A percentile compares a stretch with the other conserved stretches of the same genome.
Conservation (phyloP, 1,140 invertebrate genomes). For the Reticulitermes speratus region DNA sequence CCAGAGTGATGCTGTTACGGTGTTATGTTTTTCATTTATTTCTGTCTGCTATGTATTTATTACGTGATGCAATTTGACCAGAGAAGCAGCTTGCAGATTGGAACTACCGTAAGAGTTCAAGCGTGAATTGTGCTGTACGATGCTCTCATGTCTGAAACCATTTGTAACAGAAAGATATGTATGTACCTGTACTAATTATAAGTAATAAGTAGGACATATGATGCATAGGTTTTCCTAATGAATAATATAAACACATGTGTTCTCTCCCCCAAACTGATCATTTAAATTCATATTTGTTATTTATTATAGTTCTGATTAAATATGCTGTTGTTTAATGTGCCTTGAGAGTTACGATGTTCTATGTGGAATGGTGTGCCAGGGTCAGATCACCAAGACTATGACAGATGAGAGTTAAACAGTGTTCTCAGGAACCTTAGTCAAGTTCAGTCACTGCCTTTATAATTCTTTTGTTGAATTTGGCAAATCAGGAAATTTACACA, state of each 20-base stretch:
- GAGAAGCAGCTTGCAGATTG: not conserved
- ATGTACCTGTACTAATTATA: conserved; percentile 13
- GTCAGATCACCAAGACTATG: not conserved
- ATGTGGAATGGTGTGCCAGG: not conserved
- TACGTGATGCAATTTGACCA: no score
- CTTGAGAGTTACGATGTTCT: not conserved
- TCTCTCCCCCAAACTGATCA: not conserved
- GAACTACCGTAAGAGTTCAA: not conserved
- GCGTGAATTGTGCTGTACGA: not conserved
- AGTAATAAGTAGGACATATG: not conserved
- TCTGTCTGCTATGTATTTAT: no score
- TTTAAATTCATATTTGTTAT: not conserved
- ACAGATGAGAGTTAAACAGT: not conserved
- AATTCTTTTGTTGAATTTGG: conserved; percentile 4
- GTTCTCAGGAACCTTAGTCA: not conserved
- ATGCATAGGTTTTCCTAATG: not conserved
- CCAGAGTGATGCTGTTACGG: no score
- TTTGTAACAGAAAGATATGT: not conserved
- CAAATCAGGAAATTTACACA: not conserved
- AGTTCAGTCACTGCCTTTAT: not conserved
- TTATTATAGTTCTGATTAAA: not conserved
- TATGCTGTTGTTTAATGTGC: conserved; percentile 1
- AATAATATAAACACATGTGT: not conserved
- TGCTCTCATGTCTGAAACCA: not conserved
- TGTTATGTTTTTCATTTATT: no score